Conservation (phyloP, 1,140 invertebrate species). For the Coboldia fuscipes region DNA sequence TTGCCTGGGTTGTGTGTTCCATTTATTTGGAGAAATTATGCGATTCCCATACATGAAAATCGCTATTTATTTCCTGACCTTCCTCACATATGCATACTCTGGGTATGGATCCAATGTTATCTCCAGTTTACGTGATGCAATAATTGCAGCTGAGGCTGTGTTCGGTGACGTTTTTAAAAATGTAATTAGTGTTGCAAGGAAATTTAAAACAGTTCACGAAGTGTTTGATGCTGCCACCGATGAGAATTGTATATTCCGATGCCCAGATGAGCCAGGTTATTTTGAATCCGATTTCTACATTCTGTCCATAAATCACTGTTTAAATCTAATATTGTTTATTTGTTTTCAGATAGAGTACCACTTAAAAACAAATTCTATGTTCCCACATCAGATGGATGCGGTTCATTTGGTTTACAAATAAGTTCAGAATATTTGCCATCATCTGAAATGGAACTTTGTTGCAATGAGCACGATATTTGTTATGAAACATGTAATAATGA, state of each 20-base stretch:
- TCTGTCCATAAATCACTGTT: background rate
- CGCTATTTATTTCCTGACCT: slow-evolving; percentile 48
- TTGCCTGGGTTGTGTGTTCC: too few species aligned
- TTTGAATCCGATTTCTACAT: slow-evolving; percentile 4
- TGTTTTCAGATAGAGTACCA: slow-evolving; percentile 33
- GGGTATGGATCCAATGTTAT: slow-evolving; percentile 55
- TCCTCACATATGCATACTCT: slow-evolving; percentile 53
- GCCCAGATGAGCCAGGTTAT: slow-evolving; percentile 35
- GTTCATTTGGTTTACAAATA: slow-evolving; percentile 50
- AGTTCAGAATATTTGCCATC: slow-evolving; percentile 50
- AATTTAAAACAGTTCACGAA: slow-evolving; percentile 54
- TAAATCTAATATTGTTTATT: slow-evolving; percentile 3
- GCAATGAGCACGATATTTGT: slow-evolving; percentile 68
- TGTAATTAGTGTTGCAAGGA: slow-evolving; percentile 48
- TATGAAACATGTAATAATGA: slow-evolving; percentile 73
- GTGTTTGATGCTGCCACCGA: slow-evolving; percentile 65
- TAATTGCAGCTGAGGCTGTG: slow-evolving; percentile 49
- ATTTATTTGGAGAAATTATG: too few species aligned
- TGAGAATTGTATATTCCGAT: slow-evolving; percentile 56
- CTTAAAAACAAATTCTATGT: slow-evolving; percentile 48
- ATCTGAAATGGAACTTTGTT: slow-evolving; percentile 61
- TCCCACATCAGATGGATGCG: slow-evolving; percentile 60
- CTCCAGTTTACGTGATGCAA: slow-evolving; percentile 48
- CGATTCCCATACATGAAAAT: slow-evolving; percentile 50
- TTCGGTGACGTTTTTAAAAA: slow-evolving; percentile 54